These are phyloP conservation scores for Paramuricea clavata DNA, from an alignment of 92 coral and sea anemone species.

Conservation along the genomic window DNA sequence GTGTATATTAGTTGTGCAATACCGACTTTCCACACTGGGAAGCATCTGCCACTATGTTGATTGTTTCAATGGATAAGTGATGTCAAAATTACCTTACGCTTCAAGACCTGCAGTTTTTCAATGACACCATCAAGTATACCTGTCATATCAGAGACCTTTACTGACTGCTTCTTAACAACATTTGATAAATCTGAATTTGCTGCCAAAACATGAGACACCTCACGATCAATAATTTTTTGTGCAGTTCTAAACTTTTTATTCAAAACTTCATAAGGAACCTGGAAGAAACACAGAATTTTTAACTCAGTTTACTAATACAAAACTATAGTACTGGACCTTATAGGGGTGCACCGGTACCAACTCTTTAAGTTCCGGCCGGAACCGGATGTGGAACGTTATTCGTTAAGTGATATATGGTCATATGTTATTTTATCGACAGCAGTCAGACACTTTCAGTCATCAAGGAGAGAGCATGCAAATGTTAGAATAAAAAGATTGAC, in stretches of 20 bases:
- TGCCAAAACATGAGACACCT: constrained; percentile 87
- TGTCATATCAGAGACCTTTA: constrained; percentile 84
- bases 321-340: not conserved
- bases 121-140: constrained; percentile 91
- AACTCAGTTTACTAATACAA: not conserved
- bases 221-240: constrained; percentile 96
- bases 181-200: constrained; percentile 85
- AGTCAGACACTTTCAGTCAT: no score
- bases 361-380: no score
- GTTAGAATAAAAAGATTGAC: no score
- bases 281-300: not conserved
- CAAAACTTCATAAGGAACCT: constrained; percentile 97
- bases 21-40: no score
- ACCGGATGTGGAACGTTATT: no score
- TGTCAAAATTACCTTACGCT: constrained; percentile 88
- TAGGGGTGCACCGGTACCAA: no score
- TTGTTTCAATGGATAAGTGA: no score
- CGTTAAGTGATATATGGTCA: no score
- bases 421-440: no score
- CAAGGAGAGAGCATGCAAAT: no score
- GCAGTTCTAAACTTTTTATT: constrained; percentile 97
- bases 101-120: constrained; percentile 87
- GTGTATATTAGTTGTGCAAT: no score
- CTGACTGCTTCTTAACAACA: constrained; percentile 75
- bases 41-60: no score